A percentile compares a stretch with the other conserved stretches of the same genome.
phyloP scores from a whole-genome alignment of 2,113 vertebrate genomes.

The Dasyprocta punctata region DNA sequence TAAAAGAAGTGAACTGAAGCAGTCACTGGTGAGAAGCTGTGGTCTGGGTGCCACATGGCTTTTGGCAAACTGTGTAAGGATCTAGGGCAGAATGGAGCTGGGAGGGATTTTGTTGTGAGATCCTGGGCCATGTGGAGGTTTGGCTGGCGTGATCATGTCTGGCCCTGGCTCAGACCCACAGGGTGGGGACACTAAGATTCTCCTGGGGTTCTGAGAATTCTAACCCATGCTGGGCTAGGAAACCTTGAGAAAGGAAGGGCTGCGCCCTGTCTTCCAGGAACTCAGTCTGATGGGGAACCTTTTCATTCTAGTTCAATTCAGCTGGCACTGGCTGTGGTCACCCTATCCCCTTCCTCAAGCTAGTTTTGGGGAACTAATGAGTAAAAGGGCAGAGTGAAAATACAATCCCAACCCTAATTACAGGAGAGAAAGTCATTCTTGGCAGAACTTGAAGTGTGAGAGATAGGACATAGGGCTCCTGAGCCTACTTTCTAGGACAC shows the following conservation, averaged over 20 bases:
- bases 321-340: background rate
- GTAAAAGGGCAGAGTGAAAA: conserved; percentile 40
- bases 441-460: background rate
- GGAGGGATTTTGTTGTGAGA: conserved; percentile 10
- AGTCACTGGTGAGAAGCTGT: conserved; percentile 38
- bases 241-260: background rate
- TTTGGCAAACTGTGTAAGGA: background rate
- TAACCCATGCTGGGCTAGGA: background rate
- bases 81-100: background rate
- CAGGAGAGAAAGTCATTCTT: conserved; percentile 4
- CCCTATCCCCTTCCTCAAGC: background rate
- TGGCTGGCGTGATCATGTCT: conserved; percentile 28
- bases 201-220: conserved; percentile 14
- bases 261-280: background rate
- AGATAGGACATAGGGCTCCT: background rate
- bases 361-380: conserved; percentile 14
- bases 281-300: background rate
- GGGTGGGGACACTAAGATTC: conserved; percentile 30
- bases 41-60: conserved; percentile 68
- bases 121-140: background rate
- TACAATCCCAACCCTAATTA: conserved; percentile 19
- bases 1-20: conserved; percentile 71
- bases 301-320: conserved; percentile 6
- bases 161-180: background rate
- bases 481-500: conserved; percentile 17